Percentiles rank a stretch among this genome's conserved stretches.
phyloP scores from a whole-genome alignment of 2,888 invertebrate species.

The Folsomia manolachei region DNA sequence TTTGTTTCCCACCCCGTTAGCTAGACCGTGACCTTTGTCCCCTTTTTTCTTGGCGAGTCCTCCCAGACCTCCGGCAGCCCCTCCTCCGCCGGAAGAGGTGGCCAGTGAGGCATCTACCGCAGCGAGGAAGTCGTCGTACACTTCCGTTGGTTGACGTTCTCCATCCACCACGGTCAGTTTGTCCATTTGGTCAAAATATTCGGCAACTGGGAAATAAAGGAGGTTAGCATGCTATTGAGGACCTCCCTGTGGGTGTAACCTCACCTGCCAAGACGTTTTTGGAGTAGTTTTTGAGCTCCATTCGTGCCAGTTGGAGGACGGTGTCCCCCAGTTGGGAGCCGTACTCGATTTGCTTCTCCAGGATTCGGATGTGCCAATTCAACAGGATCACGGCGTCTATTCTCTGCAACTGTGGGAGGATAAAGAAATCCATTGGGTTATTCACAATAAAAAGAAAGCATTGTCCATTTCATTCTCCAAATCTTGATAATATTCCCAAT shows the following conservation, averaged over 20 bases:
- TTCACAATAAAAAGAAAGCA: no score
- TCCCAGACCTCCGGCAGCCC: not conserved
- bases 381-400: conserved; percentile 81
- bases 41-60: not conserved
- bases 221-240: no score
- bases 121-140: conserved; percentile 78
- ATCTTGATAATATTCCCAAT: no score
- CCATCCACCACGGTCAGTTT: conserved; percentile 76
- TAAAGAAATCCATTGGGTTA: no score
- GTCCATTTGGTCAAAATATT: conserved; percentile 84
- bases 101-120: conserved; percentile 68
- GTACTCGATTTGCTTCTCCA: conserved; percentile 85
- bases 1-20: not conserved
- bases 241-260: not conserved
- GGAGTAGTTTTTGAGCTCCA: conserved; percentile 86
- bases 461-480: no score
- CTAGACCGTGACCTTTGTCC: no score
- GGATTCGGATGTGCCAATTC: conserved; percentile 79
- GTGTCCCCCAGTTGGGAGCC: conserved; percentile 84
- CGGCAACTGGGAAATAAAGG: conserved; percentile 79
- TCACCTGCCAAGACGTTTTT: conserved; percentile 70
- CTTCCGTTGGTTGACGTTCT: conserved; percentile 79
- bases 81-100: conserved; percentile 52
- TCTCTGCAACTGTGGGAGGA: conserved; percentile 86
- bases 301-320: conserved; percentile 74